Conservation (phyloP, 2,888 invertebrate genomes). For the Tridacna crocea region DNA sequence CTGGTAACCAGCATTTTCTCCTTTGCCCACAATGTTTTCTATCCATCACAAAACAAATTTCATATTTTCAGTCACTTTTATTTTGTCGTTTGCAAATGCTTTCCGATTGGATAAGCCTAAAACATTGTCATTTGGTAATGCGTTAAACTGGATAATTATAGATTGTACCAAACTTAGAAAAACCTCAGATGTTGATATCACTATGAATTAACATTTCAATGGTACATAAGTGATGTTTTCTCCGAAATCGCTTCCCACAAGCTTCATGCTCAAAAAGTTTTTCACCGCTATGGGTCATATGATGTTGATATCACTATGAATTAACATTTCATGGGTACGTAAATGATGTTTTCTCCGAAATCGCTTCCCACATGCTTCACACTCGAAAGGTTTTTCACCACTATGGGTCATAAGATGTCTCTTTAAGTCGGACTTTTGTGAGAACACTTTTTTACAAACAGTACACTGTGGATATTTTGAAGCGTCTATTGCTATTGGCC, state of each 20-base stretch:
- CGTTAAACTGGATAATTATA: no score
- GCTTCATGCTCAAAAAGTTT: constrained; percentile 4
- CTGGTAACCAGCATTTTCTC: not conserved
- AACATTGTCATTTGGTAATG: no score
- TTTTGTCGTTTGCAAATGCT: no score
- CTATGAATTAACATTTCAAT: not conserved
- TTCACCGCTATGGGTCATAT: constrained; percentile 14
- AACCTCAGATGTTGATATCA: not conserved
- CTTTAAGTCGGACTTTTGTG: not conserved
- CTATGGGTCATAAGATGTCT: constrained; percentile 20
- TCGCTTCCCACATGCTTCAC: constrained; percentile 13
- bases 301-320: no score
- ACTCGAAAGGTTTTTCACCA: constrained; percentile 11
- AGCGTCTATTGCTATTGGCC: not conserved
- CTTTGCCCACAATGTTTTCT: not conserved
- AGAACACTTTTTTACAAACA: not conserved
- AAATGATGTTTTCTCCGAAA: not conserved
- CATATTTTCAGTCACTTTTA: no score
- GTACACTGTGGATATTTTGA: not conserved
- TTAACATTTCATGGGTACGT: not conserved
- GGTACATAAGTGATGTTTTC: not conserved
- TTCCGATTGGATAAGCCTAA: no score
- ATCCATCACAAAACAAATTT: no score
- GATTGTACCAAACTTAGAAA: no score
- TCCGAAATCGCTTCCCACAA: constrained; percentile 17